Evolutionary conservation across 1,140 invertebrate genomes (phyloP), one percentile per base, ranked within the genome.

Genomic region (Bradynema listronoti): DNA sequence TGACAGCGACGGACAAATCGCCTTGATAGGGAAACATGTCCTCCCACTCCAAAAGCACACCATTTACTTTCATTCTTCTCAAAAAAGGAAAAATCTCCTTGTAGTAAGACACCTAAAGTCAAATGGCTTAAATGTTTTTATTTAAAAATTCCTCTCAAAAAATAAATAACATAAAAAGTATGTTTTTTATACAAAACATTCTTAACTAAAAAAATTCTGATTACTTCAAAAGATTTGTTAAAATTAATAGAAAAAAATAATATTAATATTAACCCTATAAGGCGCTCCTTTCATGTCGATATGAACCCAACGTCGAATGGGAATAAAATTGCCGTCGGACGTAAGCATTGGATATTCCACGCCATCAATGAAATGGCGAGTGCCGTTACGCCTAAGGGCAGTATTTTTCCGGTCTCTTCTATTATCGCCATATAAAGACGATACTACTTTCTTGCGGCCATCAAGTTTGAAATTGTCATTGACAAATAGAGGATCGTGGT

Each of bases 1-100:
- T 86, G 1, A 84, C 81, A 5, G 92, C 79, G 1, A 81, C 78
- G n/a, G 79, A 79, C 2, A 96, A 77, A 0, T 79, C 77, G 0
- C 85, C 88, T 22, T 80, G 82, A 79, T 87, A 96, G 0, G 92
- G 92, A 80, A 96, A 97, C 88, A 92, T 94, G 71, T 98, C 93
- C 81, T 97, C 93, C 81, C 94, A 97, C 79, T 97, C 93, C 52
- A 94, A 80, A 1, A 95, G 80, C 25, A 95, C 79, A 1, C 89
- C 90, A 43, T 88, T 95, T 0, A 88, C 88, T 19, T 87, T 87
- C 86, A 89, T 77, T 45, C 83, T 82, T 68, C 85, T 85, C 0
- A 94, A 73, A 56, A 89, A 79, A 2, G 85, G 85, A 47, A 94
- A 83, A 0, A 92, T 63, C 51, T 86, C 83, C 68, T 84, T 84